A percentile compares a stretch with the other conserved stretches of the same genome.
These are phyloP conservation scores for Diploscapter pachys DNA, from an alignment of 1,140 invertebrate species.

Conservation along the genomic window DNA sequence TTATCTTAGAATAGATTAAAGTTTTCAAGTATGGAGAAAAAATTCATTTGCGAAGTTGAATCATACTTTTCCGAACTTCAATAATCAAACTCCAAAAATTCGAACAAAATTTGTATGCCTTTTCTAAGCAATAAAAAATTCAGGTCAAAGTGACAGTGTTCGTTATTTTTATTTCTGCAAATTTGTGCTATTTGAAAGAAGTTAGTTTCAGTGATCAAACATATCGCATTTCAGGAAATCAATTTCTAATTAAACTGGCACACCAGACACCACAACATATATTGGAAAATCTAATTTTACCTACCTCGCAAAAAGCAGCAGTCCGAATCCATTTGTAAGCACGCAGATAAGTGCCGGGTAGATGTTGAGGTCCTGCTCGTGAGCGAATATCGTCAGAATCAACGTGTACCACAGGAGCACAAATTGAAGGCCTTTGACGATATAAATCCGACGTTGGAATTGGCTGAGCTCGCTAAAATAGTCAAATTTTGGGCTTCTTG, in stretches of 20 bases:
- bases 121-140: too few species aligned
- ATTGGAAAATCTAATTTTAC: neutral
- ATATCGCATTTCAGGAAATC: neutral
- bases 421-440: conserved; percentile 42
- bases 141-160: too few species aligned
- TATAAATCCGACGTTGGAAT: conserved; percentile 44
- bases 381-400: conserved; percentile 42
- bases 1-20: too few species aligned
- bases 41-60: too few species aligned
- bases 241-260: too few species aligned
- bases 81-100: too few species aligned
- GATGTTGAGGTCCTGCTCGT: conserved; percentile 44
- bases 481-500: neutral
- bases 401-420: conserved; percentile 48
- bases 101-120: too few species aligned
- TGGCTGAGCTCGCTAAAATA: conserved; percentile 40
- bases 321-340: conserved; percentile 46
- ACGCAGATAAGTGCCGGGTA: conserved; percentile 45
- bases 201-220: neutral
- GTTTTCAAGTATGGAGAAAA: too few species aligned
- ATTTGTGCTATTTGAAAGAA: too few species aligned
- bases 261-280: neutral
- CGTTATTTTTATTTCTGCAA: too few species aligned
- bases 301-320: conserved; percentile 41
- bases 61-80: too few species aligned